Evolutionary conservation across 2,797 vertebrate species (phyloP).

Genomic region (Gymnothorax javanicus): DNA sequence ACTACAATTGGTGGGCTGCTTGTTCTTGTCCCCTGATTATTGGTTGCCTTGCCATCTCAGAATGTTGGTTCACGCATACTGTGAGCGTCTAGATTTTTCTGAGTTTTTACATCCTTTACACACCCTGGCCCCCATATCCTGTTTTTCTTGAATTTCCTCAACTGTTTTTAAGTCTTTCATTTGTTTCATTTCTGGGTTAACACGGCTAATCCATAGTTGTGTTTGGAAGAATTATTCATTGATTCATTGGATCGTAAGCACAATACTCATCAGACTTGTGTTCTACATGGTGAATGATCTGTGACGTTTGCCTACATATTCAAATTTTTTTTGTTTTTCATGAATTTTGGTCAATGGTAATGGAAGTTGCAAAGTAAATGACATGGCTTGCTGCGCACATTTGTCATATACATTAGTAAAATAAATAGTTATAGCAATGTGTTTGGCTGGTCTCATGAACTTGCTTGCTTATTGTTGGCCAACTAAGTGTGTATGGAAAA

Average conservation of each 20-base stretch:
- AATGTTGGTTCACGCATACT: background rate
- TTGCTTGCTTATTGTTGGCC: background rate
- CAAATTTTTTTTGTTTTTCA: no score
- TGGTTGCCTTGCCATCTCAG: background rate
- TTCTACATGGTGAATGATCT: no score
- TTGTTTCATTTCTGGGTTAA: background rate
- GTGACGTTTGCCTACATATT: no score
- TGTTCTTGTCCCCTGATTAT: background rate
- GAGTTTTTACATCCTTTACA: conserved; percentile 3
- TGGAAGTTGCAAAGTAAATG: no score
- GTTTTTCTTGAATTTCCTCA: background rate
- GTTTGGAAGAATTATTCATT: background rate
- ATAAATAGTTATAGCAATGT: no score
- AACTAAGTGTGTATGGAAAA: background rate
- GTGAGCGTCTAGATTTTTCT: conserved; percentile 11
- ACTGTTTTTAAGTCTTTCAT: background rate
- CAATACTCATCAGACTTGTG: background rate
- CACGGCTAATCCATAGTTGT: background rate
- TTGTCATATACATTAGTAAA: no score
- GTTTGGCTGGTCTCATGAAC: no score
- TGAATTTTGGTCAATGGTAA: no score
- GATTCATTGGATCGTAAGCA: background rate
- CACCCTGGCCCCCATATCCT: background rate
- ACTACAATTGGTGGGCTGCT: background rate
- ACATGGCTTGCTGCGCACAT: no score